phyloP scores from a whole-genome alignment of 2,797 vertebrate species.

The Vipera ursinii region DNA sequence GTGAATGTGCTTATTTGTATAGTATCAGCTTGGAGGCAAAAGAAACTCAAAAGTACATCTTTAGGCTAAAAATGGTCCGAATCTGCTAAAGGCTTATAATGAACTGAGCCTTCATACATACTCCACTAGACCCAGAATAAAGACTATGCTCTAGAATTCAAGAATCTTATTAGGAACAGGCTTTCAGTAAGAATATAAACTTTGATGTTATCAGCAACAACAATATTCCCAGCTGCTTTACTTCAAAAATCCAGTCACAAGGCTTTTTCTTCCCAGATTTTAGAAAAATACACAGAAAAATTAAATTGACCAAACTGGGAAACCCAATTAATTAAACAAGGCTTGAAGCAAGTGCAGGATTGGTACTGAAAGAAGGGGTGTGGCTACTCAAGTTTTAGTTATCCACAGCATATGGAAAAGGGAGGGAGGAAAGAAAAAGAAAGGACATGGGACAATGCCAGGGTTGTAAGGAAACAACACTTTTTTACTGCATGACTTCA shows the following conservation, averaged over 20 bases:
- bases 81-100: background rate
- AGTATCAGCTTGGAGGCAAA: background rate
- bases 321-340: conserved; percentile 54
- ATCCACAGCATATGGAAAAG: background rate
- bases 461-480: background rate
- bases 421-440: background rate
- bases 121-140: conserved; percentile 16
- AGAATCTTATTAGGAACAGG: conserved; percentile 34
- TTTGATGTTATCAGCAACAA: conserved; percentile 57
- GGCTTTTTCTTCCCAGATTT: conserved; percentile 62
- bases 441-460: background rate
- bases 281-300: conserved; percentile 56
- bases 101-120: background rate
- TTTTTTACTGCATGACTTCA: background rate
- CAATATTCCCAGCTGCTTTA: conserved; percentile 50
- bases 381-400: background rate
- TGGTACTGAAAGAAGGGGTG: background rate
- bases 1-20: background rate
- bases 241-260: conserved; percentile 54
- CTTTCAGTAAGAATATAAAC: conserved; percentile 43
- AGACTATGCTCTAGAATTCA: conserved; percentile 7
- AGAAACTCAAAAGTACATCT: background rate
- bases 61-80: background rate
- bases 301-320: conserved; percentile 46
- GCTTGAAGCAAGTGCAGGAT: conserved; percentile 25